Evolutionary conservation across 2,797 vertebrate species (phyloP), one percentile per base, ranked within the genome.

Genomic region (Phrynocephalus vlangalii): DNA sequence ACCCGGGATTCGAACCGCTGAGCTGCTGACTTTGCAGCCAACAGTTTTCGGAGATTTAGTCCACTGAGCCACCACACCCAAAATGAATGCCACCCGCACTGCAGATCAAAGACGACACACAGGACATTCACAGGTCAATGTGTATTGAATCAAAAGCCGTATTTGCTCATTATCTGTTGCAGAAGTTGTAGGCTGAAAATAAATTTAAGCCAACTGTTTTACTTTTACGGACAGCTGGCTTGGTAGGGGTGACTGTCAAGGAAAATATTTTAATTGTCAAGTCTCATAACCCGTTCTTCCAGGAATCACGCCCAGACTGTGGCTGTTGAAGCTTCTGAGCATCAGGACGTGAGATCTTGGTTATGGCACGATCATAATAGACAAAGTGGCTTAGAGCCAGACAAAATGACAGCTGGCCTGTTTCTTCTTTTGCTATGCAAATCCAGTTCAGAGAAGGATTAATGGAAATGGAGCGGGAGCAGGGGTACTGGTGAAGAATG

Each of bases 381-480:
- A 85, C 82, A 76, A 87, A 91, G 78, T 50, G n/a, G 79, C 85
- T 90, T 88, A 87, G 90, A 89, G 90, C 81, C 88, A 92, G 86
- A 93, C 79, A 68, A 30, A 7, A 60, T n/a, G 91, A 96, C 93
- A 94, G 93, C 92, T 94, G 91, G 83, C 78, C 73, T n/a, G 8
- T 90, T 90, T 91, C 92, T 84, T 90, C 87, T 91, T 93, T 82
- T 91, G 79, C 92, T 85, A 91, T 91, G 84, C 93, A 96, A 96
- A 97, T 93, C 95, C 93, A 89, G 84, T 94, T 94, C 92, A 92
- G 91, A 95, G 89, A 84, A 91, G 91, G 95, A 96, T 95, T 95
- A 96, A 92, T 90, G 83, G 86, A 95, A 93, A 89, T 94, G 91
- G 84, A 92, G 22, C 1, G 6, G 93, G 38, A 44, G 38, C 38